Percentiles rank a stretch among this genome's conserved stretches.
Conservation (phyloP, 2,113 vertebrate species). For the Xiphorhynchus elegans region DNA sequence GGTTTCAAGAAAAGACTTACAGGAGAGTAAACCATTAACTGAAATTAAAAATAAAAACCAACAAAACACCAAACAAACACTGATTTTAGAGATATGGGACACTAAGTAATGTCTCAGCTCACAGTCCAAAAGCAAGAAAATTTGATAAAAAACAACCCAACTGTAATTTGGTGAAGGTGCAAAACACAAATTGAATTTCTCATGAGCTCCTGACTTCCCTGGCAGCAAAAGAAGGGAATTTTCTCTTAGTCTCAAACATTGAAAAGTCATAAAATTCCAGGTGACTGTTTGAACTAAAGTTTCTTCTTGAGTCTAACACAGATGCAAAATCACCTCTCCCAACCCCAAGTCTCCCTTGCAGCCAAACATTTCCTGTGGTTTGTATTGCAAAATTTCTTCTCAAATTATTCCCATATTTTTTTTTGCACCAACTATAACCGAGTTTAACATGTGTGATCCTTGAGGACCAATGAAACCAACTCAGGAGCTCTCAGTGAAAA, state of each 20-base stretch:
- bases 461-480: not conserved
- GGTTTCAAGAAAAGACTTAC: not conserved
- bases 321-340: not conserved
- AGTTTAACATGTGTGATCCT: not conserved
- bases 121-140: not conserved
- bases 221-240: not conserved
- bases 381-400: not conserved
- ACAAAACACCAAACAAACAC: not conserved
- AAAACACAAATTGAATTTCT: not conserved
- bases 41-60: not conserved
- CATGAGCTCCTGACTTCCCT: not conserved
- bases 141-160: not conserved
- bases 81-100: not conserved
- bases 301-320: not conserved
- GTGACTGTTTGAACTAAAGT: not conserved
- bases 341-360: not conserved
- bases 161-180: not conserved
- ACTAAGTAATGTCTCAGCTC: not conserved
- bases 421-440: not conserved
- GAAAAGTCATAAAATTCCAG: not conserved
- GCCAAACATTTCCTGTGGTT: not conserved
- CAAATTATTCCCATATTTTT: not conserved
- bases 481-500: not conserved
- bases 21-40: not conserved
- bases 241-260: not conserved